Percentiles rank a stretch among this genome's conserved stretches.
These are phyloP conservation scores for Machimus atricapillus DNA, from an alignment of 2,888 invertebrate species.

Conservation along the genomic window DNA sequence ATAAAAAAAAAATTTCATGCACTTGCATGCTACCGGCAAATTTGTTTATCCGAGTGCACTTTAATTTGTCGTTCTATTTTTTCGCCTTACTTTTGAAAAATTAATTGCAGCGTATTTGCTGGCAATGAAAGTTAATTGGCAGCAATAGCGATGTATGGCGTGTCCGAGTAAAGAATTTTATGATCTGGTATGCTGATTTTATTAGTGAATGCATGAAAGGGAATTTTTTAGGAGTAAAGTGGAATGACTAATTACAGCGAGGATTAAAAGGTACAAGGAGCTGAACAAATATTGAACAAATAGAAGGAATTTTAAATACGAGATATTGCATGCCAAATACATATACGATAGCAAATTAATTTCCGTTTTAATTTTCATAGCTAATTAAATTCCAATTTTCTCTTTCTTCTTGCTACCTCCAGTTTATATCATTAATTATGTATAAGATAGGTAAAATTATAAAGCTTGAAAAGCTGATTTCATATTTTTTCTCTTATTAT, in stretches of 20 bases:
- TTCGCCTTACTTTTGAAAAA: neutral
- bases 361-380: neutral
- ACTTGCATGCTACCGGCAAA: neutral
- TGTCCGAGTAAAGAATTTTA: neutral
- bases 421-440: neutral
- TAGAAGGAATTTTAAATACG: neutral
- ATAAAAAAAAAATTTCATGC: neutral
- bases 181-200: neutral
- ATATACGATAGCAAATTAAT: neutral
- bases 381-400: neutral
- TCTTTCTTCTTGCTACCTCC: neutral
- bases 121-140: neutral
- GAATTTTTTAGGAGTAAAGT: neutral
- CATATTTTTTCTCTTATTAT: too few relatives aligned
- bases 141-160: neutral
- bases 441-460: too few relatives aligned
- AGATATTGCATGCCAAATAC: neutral
- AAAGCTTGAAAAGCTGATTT: too few relatives aligned
- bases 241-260: neutral
- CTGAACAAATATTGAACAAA: neutral
- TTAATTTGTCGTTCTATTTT: neutral
- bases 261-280: neutral
- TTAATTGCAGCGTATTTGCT: neutral
- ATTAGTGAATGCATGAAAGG: neutral
- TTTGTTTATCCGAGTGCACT: neutral